A percentile compares a stretch with the other conserved stretches of the same genome.
phyloP scores from a whole-genome alignment of 2,797 vertebrate species.

The Sus cebifrons region DNA sequence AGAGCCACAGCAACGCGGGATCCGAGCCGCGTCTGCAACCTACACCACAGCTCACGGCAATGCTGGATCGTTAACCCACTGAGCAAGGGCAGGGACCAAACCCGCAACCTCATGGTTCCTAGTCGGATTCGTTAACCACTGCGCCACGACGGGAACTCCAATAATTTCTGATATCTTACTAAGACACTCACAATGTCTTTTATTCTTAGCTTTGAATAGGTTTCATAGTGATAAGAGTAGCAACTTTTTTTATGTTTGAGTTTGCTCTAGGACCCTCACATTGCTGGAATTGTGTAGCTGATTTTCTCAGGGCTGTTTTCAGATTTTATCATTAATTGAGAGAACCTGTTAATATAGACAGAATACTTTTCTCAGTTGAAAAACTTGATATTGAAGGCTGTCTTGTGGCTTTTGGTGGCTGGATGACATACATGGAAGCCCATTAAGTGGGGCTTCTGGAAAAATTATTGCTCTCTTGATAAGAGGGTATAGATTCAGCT shows the following conservation, averaged over 20 bases:
- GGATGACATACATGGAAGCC: background rate
- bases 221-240: slow-evolving; percentile 3
- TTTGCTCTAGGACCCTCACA: background rate
- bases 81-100: too few species aligned
- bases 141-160: too few species aligned
- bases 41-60: too few species aligned
- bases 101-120: too few species aligned
- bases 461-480: slow-evolving; percentile 3
- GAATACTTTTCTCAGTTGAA: background rate
- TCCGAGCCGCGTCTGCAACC: too few species aligned
- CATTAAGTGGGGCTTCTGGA: background rate
- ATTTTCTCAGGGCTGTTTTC: background rate
- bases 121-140: too few species aligned
- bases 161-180: background rate
- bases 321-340: background rate
- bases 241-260: background rate
- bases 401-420: background rate
- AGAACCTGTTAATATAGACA: background rate
- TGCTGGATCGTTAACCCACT: too few species aligned
- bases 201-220: slow-evolving; percentile 1
- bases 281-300: background rate
- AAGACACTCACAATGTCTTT: background rate
- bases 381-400: background rate
- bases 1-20: too few species aligned
- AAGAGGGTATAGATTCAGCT: background rate